Conservation (phyloP, 2,888 invertebrate species). For the Cylloceria caligata region DNA sequence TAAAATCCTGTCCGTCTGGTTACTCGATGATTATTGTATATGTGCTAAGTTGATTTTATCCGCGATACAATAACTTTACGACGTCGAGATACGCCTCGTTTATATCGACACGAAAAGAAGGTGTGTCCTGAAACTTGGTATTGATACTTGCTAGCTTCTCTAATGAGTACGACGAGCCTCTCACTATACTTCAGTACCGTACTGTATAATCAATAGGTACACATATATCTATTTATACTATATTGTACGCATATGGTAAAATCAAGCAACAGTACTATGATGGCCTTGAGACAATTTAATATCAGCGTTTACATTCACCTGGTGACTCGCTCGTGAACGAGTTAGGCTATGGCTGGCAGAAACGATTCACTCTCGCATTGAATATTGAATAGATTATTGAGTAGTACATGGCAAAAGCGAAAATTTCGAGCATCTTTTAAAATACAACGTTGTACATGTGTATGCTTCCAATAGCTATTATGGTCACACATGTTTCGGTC, state of each 20-base stretch:
- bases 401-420: not conserved
- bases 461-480: too few relatives aligned
- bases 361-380: conserved; percentile 18
- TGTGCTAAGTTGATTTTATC: conserved; percentile 40
- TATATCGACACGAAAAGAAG: conserved; percentile 47
- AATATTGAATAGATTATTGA: not conserved
- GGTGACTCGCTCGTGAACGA: not conserved
- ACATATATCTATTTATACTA: conserved; percentile 12
- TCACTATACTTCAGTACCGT: conserved; percentile 23
- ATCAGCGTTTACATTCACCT: conserved; percentile 30
- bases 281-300: conserved; percentile 30
- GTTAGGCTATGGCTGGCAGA: not conserved
- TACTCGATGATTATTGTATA: conserved; percentile 36
- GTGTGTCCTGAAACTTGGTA: conserved; percentile 51
- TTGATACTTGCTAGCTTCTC: conserved; percentile 54
- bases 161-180: conserved; percentile 44
- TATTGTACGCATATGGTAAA: conserved; percentile 20
- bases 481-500: too few relatives aligned
- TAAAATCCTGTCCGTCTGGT: not conserved
- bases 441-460: too few relatives aligned
- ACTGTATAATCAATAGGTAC: conserved; percentile 13
- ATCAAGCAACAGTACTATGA: conserved; percentile 11
- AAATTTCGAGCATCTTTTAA: not conserved
- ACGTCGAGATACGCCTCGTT: conserved; percentile 45
- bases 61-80: conserved; percentile 29